phyloP scores from a whole-genome alignment of 2,888 invertebrate genomes.

The Epistrophella euchroma region DNA sequence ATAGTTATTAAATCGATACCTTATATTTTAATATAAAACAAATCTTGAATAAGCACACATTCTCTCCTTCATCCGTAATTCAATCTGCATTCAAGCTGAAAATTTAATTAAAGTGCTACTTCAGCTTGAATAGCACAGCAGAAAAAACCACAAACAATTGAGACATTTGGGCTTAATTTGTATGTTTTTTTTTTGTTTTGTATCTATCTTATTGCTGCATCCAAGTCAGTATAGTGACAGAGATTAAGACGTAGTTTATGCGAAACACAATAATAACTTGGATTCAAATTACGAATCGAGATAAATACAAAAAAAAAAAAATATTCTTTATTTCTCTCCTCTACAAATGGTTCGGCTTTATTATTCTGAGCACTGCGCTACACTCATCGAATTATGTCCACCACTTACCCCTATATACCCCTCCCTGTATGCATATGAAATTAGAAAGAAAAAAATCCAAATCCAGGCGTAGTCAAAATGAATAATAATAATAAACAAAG shows the following conservation, averaged over 20 bases:
- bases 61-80: constrained; percentile 18
- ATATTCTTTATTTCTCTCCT: not conserved
- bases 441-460: constrained; percentile 26
- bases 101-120: constrained; percentile 34
- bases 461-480: constrained; percentile 48
- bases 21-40: not conserved
- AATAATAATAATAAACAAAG: constrained; percentile 47
- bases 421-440: constrained; percentile 16
- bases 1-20: constrained; percentile 6
- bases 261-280: constrained; percentile 20
- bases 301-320: not conserved
- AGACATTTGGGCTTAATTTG: constrained; percentile 49
- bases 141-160: constrained; percentile 33
- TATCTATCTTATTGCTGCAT: not conserved
- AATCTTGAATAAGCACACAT: constrained; percentile 21
- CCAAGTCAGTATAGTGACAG: not conserved
- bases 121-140: constrained; percentile 36
- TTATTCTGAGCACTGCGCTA: constrained; percentile 20
- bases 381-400: constrained; percentile 23
- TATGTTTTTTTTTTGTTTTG: not conserved
- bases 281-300: constrained; percentile 40
- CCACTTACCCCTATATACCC: not conserved
- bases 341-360: constrained; percentile 16
- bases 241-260: constrained; percentile 35
- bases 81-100: constrained; percentile 19